phyloP scores from a whole-genome alignment of 2,113 vertebrate species.

The Stictonetta naevosa region DNA sequence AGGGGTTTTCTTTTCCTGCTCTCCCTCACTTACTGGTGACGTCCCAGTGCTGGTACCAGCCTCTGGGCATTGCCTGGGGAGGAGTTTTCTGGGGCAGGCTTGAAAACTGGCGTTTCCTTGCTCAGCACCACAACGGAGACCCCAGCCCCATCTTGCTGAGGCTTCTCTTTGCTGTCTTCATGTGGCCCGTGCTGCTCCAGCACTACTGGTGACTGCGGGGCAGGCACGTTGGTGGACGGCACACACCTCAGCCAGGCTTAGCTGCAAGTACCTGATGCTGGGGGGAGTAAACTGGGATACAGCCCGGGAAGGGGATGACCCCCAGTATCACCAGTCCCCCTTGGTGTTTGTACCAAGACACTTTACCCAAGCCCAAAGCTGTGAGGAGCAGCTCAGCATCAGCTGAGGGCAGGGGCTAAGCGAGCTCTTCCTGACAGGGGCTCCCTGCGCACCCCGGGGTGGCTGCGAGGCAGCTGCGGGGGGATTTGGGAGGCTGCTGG shows the following conservation, averaged over 20 bases:
- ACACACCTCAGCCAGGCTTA: background rate
- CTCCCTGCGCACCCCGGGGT: slow-evolving; percentile 21
- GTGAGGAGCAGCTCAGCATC: background rate
- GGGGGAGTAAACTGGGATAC: background rate
- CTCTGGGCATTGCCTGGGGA: background rate
- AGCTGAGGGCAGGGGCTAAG: background rate
- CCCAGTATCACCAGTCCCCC: background rate
- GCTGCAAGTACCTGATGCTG: background rate
- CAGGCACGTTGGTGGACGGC: background rate
- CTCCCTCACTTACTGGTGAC: background rate
- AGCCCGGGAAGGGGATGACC: background rate
- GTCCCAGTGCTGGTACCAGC: background rate
- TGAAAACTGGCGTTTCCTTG: background rate
- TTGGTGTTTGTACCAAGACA: background rate
- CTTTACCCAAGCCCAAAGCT: background rate
- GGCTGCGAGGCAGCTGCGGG: slow-evolving; percentile 18
- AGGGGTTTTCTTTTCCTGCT: background rate
- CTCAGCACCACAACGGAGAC: background rate
- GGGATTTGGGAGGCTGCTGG: background rate
- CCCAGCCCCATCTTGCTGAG: background rate
- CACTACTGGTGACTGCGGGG: background rate
- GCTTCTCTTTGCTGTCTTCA: too few relatives aligned
- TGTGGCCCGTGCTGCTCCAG: too few relatives aligned
- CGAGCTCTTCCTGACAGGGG: background rate
- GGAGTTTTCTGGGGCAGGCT: background rate